phyloP scores from a whole-genome alignment of 2,888 invertebrate genomes.

The Ryuthela nishihirai region DNA sequence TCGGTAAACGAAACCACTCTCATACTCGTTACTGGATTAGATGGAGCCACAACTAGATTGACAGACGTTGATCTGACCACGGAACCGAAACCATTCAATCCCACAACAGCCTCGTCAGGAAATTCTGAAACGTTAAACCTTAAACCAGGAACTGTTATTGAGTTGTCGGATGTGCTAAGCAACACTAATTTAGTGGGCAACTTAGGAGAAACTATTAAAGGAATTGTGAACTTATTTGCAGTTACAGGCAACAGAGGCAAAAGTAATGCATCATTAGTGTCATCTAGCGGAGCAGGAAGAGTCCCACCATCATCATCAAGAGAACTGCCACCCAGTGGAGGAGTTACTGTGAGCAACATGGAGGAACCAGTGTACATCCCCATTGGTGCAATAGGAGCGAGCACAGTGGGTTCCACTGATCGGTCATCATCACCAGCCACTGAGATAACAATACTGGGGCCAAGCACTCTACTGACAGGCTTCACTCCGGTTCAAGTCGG shows the following conservation, averaged over 20 bases:
- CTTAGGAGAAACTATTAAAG: constrained; percentile 43
- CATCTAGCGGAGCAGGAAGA: constrained; percentile 2
- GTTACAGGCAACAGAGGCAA: constrained; percentile 12
- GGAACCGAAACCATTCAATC: constrained; percentile 11
- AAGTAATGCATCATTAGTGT: constrained; percentile 5
- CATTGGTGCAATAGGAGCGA: constrained; percentile 35
- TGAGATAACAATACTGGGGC: constrained; percentile 1
- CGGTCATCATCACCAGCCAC: neutral
- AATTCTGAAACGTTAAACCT: constrained; percentile 26
- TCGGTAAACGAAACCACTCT: constrained; percentile 2
- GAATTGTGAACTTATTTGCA: constrained; percentile 42
- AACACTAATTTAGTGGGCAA: constrained; percentile 42
- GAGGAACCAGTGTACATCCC: constrained; percentile 38
- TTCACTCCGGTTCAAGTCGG: constrained; percentile 25
- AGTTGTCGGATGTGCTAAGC: constrained; percentile 42
- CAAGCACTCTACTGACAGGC: constrained; percentile 26
- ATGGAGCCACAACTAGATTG: constrained; percentile 24
- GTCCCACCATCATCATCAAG: too few species aligned
- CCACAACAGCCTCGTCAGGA: constrained; percentile 23
- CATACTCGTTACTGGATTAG: constrained; percentile 23
- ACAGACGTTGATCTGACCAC: constrained; percentile 26
- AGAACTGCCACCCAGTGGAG: constrained; percentile 32
- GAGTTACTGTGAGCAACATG: constrained; percentile 30
- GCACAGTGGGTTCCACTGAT: constrained; percentile 6
- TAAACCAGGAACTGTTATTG: constrained; percentile 43